Evolutionary conservation across 2,888 invertebrate genomes (phyloP).

Genomic region (Thecophora atra): DNA sequence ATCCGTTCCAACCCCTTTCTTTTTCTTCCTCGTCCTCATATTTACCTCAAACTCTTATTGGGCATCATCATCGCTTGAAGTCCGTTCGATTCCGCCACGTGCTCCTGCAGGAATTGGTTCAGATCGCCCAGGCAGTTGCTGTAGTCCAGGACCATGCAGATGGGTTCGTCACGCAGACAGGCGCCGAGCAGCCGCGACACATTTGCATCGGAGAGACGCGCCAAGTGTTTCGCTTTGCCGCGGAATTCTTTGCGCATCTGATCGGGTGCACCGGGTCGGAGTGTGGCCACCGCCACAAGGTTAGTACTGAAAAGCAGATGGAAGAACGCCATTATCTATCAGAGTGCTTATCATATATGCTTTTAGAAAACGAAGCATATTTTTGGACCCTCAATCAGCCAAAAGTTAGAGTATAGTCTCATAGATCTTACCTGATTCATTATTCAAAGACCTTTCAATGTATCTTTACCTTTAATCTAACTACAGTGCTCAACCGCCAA

Average conservation of each 20-base stretch:
- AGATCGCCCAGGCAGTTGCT: constrained; percentile 77
- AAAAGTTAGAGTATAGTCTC: too few species aligned
- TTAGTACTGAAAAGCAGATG: constrained; percentile 58
- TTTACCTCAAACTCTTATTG: constrained; percentile 77
- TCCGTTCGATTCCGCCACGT: constrained; percentile 75
- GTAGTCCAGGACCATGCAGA: constrained; percentile 79
- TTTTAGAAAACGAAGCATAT: too few species aligned
- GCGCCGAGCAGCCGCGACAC: constrained; percentile 78
- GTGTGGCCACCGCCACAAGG: constrained; percentile 78
- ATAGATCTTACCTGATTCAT: too few species aligned
- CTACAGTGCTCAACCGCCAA: too few species aligned
- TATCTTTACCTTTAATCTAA: too few species aligned
- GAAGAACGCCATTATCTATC: too few species aligned
- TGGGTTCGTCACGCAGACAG: constrained; percentile 77
- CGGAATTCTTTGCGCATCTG: constrained; percentile 75
- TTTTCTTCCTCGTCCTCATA: neutral
- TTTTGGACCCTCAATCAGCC: too few species aligned
- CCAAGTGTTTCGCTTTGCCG: constrained; percentile 76
- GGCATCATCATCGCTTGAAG: constrained; percentile 61
- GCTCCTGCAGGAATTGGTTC: constrained; percentile 84
- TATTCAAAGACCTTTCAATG: too few species aligned
- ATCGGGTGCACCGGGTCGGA: constrained; percentile 71
- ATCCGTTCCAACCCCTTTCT: neutral
- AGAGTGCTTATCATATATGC: too few species aligned
- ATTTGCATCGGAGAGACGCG: constrained; percentile 76